phyloP scores from a whole-genome alignment of 2,888 invertebrate species.

The Emmelina monodactyla region DNA sequence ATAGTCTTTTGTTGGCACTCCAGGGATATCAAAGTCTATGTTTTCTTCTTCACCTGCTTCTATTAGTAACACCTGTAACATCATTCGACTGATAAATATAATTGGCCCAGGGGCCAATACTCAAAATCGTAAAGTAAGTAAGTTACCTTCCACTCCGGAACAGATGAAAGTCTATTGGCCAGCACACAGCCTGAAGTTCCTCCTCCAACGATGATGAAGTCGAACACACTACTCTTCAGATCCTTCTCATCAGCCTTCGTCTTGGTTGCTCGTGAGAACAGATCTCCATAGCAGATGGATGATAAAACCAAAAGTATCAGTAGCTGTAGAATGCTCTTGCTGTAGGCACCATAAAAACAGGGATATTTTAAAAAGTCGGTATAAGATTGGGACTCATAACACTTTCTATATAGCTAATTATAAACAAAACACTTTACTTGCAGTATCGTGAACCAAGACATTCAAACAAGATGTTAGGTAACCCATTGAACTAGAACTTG shows the following conservation, averaged over 20 bases:
- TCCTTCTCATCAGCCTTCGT: slow-evolving; percentile 41
- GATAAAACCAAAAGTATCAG: too few relatives aligned
- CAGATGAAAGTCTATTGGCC: slow-evolving; percentile 50
- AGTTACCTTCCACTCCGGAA: slow-evolving; percentile 53
- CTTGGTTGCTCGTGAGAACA: slow-evolving; percentile 47
- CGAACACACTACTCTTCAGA: slow-evolving; percentile 48
- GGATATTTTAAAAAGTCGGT: too few relatives aligned
- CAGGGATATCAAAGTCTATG: slow-evolving; percentile 54
- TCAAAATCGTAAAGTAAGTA: too few relatives aligned
- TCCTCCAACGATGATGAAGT: slow-evolving; percentile 57
- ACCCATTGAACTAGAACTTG: too few relatives aligned
- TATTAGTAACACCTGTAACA: slow-evolving; percentile 38
- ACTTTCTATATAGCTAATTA: too few relatives aligned
- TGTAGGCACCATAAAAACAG: too few relatives aligned
- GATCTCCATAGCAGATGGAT: slow-evolving; percentile 31
- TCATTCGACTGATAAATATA: neutral
- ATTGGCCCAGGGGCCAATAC: neutral
- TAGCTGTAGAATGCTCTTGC: too few relatives aligned
- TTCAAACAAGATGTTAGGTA: too few relatives aligned
- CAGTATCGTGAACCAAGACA: too few relatives aligned
- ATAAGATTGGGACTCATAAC: too few relatives aligned
- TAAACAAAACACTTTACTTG: too few relatives aligned
- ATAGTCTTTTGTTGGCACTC: slow-evolving; percentile 43
- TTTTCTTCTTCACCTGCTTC: slow-evolving; percentile 55
- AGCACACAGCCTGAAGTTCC: slow-evolving; percentile 55